These are phyloP conservation scores for Agrotis exclamationis DNA, from an alignment of 2,888 invertebrate species.

Conservation along the genomic window DNA sequence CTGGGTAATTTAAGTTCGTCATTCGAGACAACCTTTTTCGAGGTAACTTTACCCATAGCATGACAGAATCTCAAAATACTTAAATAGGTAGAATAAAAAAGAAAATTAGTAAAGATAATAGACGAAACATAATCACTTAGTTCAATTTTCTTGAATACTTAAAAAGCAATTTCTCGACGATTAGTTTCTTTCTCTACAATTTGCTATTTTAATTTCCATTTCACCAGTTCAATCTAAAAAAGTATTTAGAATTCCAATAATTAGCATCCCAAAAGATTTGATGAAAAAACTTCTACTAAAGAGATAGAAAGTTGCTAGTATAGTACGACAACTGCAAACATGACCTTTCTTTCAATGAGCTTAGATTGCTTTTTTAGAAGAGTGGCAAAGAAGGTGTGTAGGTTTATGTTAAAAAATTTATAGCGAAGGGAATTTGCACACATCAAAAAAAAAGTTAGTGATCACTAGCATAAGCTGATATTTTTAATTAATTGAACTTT, in stretches of 20 bases:
- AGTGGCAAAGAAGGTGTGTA: not conserved
- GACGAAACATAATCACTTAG: not conserved
- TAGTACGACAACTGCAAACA: conserved; percentile 31
- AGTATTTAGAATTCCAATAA: conserved; percentile 50
- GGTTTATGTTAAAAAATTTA: no score
- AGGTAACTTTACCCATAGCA: not conserved
- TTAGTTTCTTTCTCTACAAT: conserved; percentile 15
- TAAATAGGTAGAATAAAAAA: not conserved
- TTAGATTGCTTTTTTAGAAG: conserved; percentile 19
- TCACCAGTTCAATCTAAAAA: conserved; percentile 8
- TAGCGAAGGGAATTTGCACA: no score
- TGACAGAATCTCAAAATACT: not conserved
- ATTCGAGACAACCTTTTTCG: not conserved
- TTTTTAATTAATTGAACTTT: no score
- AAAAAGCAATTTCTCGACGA: conserved; percentile 1
- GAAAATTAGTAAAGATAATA: not conserved
- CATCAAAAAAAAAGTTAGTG: no score
- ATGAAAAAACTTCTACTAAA: conserved; percentile 49
- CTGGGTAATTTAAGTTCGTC: not conserved
- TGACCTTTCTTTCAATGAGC: conserved; percentile 15
- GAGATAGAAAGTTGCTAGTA: conserved; percentile 27
- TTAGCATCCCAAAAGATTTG: conserved; percentile 54
- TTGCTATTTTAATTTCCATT: conserved; percentile 23
- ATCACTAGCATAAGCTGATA: no score
- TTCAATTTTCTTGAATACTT: not conserved